Evolutionary conservation across 2,888 invertebrate species (phyloP).

Genomic region (Malachius bipustulatus): DNA sequence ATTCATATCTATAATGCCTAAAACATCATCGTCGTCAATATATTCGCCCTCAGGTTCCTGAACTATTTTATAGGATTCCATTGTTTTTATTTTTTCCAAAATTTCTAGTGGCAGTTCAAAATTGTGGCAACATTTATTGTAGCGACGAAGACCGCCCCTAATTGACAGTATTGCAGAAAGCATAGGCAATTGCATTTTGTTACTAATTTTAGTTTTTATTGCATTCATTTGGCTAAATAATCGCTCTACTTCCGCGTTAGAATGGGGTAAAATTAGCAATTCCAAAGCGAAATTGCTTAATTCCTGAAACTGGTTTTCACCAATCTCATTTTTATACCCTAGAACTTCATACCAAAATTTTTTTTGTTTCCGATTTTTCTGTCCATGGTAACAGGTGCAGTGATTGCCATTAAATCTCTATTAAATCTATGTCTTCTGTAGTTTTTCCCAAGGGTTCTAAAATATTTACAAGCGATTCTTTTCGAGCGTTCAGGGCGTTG

Average conservation of each 20-base stretch:
- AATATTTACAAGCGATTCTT: not conserved
- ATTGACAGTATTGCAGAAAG: conserved; percentile 1
- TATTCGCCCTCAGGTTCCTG: no score
- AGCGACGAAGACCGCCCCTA: not conserved
- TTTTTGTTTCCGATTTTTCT: no score
- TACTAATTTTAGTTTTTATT: conserved; percentile 15
- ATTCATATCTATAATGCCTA: not conserved
- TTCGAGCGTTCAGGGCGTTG: conserved; percentile 8
- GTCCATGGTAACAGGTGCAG: no score
- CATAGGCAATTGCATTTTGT: conserved; percentile 9
- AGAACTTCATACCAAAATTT: no score
- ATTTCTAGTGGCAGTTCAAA: conserved; percentile 1
- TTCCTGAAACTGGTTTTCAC: conserved; percentile 12
- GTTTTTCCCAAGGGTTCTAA: not conserved
- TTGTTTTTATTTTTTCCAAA: conserved; percentile 4
- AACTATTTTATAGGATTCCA: conserved; percentile 5
- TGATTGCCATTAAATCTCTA: not conserved
- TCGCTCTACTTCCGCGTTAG: conserved; percentile 18
- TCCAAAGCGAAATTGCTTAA: conserved; percentile 12
- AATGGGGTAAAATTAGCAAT: conserved; percentile 16
- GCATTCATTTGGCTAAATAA: conserved; percentile 17
- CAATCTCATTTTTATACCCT: conserved; percentile 8
- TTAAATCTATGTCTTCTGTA: not conserved
- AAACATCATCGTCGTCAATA: not conserved
- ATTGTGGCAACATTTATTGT: not conserved